Conservation (phyloP, 2,888 invertebrate genomes). For the Trissoscelio sp. region DNA sequence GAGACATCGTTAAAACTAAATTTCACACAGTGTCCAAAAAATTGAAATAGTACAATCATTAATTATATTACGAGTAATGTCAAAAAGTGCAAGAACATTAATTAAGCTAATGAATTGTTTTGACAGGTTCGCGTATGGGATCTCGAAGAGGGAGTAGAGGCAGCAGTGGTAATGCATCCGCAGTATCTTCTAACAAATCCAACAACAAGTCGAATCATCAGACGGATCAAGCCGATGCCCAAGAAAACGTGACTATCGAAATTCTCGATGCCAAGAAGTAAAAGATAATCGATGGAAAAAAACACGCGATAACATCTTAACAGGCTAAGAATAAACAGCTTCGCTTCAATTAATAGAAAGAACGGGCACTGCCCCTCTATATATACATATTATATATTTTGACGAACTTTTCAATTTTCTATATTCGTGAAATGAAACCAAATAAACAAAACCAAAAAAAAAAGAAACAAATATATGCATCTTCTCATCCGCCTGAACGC, state of each 20-base stretch:
- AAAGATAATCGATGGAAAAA: constrained; percentile 44
- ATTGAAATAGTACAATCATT: constrained; percentile 66
- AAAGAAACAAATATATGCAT: constrained; percentile 15
- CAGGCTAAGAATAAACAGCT: constrained; percentile 35
- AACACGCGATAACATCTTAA: constrained; percentile 16
- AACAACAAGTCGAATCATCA: constrained; percentile 85
- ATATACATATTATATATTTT: constrained; percentile 59
- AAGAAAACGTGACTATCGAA: constrained; percentile 90
- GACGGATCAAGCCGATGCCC: constrained; percentile 75
- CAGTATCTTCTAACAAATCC: constrained; percentile 87
- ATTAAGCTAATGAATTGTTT: constrained; percentile 68
- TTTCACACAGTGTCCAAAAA: constrained; percentile 48
- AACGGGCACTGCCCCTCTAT: constrained; percentile 46
- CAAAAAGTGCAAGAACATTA: constrained; percentile 34
- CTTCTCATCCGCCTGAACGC: constrained; percentile 39
- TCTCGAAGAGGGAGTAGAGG: constrained; percentile 90
- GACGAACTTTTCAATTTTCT: constrained; percentile 68
- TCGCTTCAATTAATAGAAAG: constrained; percentile 54
- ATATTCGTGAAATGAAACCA: constrained; percentile 40
- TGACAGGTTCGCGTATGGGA: constrained; percentile 84
- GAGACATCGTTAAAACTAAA: constrained; percentile 28
- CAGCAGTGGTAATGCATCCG: constrained; percentile 90
- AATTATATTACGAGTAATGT: constrained; percentile 1
- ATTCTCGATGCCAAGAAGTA: constrained; percentile 88
- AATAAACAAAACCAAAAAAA: constrained; percentile 8